phyloP scores from a whole-genome alignment of 2,797 vertebrate genomes.

The Sebastes nivosus region DNA sequence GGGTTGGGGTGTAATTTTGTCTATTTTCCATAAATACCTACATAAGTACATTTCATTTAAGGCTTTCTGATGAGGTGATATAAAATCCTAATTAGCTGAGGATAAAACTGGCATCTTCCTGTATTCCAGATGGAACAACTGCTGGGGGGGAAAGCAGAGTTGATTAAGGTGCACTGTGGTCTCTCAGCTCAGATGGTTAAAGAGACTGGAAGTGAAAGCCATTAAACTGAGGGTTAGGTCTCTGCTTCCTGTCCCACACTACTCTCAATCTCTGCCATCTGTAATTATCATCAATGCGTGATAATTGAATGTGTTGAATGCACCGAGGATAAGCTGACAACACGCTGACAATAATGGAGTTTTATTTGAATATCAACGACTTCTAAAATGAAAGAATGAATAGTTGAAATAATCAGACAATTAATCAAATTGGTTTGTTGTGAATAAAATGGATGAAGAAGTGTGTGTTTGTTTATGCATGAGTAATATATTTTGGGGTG shows the following conservation, averaged over 20 bases:
- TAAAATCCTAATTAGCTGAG: not conserved
- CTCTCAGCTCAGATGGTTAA: not conserved
- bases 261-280: not conserved
- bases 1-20: too few relatives aligned
- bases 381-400: not conserved
- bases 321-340: not conserved
- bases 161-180: not conserved
- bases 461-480: not conserved
- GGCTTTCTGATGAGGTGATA: not conserved
- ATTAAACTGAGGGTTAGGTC: not conserved
- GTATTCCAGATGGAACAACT: not conserved
- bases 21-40: not conserved
- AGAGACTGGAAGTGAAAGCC: not conserved
- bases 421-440: not conserved
- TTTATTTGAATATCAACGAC: slow-evolving; percentile 4
- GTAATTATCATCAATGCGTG: slow-evolving; percentile 16
- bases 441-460: not conserved
- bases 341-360: not conserved
- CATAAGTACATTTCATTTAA: not conserved
- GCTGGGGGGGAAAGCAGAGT: not conserved
- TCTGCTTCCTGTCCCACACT: not conserved
- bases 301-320: not conserved
- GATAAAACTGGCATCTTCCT: not conserved
- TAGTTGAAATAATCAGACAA: not conserved
- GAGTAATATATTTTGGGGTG: not conserved